These are phyloP conservation scores for Hypsopygia costalis DNA, from an alignment of 2,888 invertebrate species.

Conservation along the genomic window DNA sequence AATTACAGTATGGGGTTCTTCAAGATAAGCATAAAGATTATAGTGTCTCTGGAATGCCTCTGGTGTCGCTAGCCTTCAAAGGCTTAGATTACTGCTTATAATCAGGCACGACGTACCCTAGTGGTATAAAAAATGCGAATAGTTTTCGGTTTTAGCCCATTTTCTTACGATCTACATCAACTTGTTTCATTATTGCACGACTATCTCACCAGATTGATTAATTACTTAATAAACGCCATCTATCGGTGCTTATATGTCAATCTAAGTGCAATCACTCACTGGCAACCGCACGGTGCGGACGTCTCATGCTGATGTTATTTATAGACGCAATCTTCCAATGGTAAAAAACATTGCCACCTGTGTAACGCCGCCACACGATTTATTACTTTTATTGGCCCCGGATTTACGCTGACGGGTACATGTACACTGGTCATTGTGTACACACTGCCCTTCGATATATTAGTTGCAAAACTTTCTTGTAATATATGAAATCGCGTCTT, in stretches of 20 bases:
- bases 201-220: slow-evolving; percentile 40
- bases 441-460: slow-evolving; percentile 15
- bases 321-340: slow-evolving; percentile 64
- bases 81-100: too few species aligned
- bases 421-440: slow-evolving; percentile 31
- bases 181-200: too few species aligned
- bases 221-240: slow-evolving; percentile 69
- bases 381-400: slow-evolving; percentile 56
- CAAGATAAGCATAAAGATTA: too few species aligned
- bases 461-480: neutral
- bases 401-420: slow-evolving; percentile 40
- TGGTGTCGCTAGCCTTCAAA: too few species aligned
- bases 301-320: slow-evolving; percentile 61
- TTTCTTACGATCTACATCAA: too few species aligned
- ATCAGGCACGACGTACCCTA: too few species aligned
- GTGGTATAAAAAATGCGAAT: too few species aligned
- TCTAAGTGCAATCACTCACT: slow-evolving; percentile 60
- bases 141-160: too few species aligned
- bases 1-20: too few species aligned
- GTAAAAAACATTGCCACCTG: slow-evolving; percentile 53
- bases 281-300: slow-evolving; percentile 41
- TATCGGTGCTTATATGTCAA: slow-evolving; percentile 58
- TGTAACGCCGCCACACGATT: slow-evolving; percentile 47
- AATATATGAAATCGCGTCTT: neutral
- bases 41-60: too few species aligned